These are phyloP conservation scores for Ooceraea biroi DNA, from an alignment of 1,140 invertebrate species.

Conservation along the genomic window DNA sequence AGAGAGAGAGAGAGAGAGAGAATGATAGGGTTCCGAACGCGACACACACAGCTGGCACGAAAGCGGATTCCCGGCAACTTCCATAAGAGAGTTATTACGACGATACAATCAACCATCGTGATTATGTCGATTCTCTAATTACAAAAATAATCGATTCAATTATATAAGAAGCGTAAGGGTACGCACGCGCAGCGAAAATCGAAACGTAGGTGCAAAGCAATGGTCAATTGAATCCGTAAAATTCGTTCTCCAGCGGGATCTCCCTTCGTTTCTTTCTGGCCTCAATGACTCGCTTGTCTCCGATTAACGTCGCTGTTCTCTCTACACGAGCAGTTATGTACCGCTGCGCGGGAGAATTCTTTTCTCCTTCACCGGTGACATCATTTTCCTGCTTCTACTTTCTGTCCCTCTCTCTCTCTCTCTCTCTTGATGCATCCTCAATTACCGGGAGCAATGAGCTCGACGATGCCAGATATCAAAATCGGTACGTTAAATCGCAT, in stretches of 20 bases:
- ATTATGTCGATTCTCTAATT: slow-evolving; percentile 77
- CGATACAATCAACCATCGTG: slow-evolving; percentile 63
- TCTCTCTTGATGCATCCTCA: slow-evolving; percentile 13
- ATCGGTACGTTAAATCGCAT: slow-evolving; percentile 55
- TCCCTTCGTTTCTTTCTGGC: background rate
- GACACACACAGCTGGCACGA: slow-evolving; percentile 42
- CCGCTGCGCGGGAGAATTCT: background rate
- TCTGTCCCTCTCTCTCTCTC: too few relatives aligned
- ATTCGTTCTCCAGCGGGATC: background rate
- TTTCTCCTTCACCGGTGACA: background rate
- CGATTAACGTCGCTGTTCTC: background rate
- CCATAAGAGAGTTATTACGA: slow-evolving; percentile 70
- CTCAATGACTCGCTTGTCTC: background rate
- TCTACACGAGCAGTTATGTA: background rate
- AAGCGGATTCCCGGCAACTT: slow-evolving; percentile 56
- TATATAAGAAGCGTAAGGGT: slow-evolving; percentile 9
- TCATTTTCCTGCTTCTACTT: slow-evolving; percentile 4
- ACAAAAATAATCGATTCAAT: slow-evolving; percentile 67
- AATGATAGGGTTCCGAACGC: slow-evolving; percentile 65
- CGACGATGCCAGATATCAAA: slow-evolving; percentile 24
- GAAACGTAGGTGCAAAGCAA: background rate
- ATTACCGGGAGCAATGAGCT: slow-evolving; percentile 45
- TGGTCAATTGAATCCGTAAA: slow-evolving; percentile 10
- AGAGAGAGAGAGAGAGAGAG: background rate
- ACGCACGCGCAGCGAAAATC: background rate